Conservation (phyloP, 1,140 invertebrate species). For the Capitella teleta region DNA sequence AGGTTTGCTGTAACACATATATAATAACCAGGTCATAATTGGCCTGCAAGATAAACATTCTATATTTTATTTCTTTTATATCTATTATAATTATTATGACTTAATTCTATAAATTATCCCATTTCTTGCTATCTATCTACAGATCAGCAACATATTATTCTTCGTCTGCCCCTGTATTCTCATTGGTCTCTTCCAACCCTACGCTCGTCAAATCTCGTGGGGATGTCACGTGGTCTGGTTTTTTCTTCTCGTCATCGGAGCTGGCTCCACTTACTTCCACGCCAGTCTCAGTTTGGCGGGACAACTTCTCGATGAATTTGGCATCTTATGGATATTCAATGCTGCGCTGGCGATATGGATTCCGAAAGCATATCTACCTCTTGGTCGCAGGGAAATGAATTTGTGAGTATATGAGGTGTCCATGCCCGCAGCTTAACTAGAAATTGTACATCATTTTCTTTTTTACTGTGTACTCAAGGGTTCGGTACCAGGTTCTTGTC, state of each 20-base stretch:
- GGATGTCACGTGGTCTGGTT: neutral
- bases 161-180: neutral
- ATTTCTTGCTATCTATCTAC: no score
- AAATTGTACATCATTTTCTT: no score
- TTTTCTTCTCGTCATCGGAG: neutral
- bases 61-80: no score
- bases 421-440: no score
- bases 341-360: neutral
- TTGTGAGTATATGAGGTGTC: no score
- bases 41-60: no score
- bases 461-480: no score
- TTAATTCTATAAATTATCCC: no score
- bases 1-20: no score
- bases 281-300: neutral
- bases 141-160: neutral
- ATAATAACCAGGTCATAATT: no score
- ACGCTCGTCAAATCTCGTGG: neutral
- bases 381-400: neutral
- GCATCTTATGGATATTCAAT: neutral
- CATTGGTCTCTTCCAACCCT: neutral
- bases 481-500: no score
- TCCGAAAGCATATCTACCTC: neutral
- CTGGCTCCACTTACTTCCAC: neutral
- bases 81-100: no score
- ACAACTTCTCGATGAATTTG: neutral